These are phyloP conservation scores for Xenopus petersii DNA, from an alignment of 2,797 vertebrate species.

Conservation along the genomic window DNA sequence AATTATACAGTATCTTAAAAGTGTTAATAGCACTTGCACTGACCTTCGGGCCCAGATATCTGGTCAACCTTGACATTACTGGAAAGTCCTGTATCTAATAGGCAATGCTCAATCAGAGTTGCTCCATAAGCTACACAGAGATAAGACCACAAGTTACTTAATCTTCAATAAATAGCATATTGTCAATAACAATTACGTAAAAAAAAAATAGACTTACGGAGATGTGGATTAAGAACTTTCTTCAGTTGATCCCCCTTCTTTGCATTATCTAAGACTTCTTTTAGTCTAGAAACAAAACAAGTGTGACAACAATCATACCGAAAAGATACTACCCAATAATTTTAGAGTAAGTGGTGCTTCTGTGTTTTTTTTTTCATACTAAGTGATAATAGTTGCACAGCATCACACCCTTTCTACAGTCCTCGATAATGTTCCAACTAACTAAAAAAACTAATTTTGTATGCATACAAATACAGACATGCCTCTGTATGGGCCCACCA, in stretches of 20 bases:
- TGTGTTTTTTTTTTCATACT: too few species aligned
- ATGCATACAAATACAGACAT: too few species aligned
- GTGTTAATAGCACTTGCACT: constrained; percentile 15
- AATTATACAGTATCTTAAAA: too few species aligned
- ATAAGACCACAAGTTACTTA: constrained; percentile 1
- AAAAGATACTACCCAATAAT: too few species aligned
- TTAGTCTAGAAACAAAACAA: constrained; percentile 69
- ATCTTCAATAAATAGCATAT: not conserved
- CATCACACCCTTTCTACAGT: too few species aligned
- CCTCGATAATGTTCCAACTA: too few species aligned
- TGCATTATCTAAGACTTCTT: constrained; percentile 76
- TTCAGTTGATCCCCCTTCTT: constrained; percentile 85
- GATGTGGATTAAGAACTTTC: constrained; percentile 86
- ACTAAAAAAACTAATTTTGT: too few species aligned
- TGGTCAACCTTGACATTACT: constrained; percentile 76
- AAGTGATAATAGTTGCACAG: too few species aligned
- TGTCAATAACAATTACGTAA: too few species aligned
- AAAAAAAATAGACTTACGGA: constrained; percentile 74
- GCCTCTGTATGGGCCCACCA: too few species aligned
- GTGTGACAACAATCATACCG: too few species aligned
- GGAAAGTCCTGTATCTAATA: constrained; percentile 79
- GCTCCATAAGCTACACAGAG: constrained; percentile 77
- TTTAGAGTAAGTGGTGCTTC: too few species aligned
- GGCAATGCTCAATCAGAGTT: constrained; percentile 90
- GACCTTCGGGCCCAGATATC: constrained; percentile 70